phyloP scores from a whole-genome alignment of 2,888 invertebrate species.

The Xanthia togata region DNA sequence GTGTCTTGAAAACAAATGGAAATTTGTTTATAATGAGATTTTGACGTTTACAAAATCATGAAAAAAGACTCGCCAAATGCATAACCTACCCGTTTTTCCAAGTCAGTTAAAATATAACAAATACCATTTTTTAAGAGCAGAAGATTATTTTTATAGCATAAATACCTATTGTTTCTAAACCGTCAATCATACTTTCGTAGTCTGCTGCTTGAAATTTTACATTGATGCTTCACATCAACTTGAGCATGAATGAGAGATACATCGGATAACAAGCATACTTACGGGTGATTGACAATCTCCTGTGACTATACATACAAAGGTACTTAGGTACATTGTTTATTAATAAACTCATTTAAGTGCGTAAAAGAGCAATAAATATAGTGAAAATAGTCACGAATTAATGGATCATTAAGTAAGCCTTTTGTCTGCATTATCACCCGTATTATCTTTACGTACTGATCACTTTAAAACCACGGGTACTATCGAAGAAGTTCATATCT shows the following conservation, averaged over 20 bases:
- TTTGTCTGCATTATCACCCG: not conserved
- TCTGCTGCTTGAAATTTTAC: slow-evolving; percentile 10
- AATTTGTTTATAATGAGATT: not conserved
- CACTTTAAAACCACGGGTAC: not conserved
- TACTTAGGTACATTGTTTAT: not conserved
- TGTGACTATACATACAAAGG: not conserved
- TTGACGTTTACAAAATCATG: not conserved
- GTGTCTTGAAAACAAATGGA: not conserved
- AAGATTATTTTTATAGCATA: no score
- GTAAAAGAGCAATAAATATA: not conserved
- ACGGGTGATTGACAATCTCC: slow-evolving; percentile 46
- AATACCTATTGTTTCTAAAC: no score
- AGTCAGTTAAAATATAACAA: not conserved
- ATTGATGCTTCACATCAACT: slow-evolving; percentile 37
- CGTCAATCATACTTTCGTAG: slow-evolving; percentile 42
- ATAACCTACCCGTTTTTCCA: not conserved
- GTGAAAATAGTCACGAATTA: not conserved
- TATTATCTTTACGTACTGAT: not conserved
- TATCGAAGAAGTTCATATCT: no score
- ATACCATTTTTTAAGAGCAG: not conserved
- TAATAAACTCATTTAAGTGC: not conserved
- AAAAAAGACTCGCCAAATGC: not conserved
- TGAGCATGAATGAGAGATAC: slow-evolving; percentile 50
- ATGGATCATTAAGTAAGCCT: not conserved
- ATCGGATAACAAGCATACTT: slow-evolving; percentile 31